Base-by-base conservation (phyloP, 2,113 vertebrate species). In the Tenrec ecaudatus region DNA sequence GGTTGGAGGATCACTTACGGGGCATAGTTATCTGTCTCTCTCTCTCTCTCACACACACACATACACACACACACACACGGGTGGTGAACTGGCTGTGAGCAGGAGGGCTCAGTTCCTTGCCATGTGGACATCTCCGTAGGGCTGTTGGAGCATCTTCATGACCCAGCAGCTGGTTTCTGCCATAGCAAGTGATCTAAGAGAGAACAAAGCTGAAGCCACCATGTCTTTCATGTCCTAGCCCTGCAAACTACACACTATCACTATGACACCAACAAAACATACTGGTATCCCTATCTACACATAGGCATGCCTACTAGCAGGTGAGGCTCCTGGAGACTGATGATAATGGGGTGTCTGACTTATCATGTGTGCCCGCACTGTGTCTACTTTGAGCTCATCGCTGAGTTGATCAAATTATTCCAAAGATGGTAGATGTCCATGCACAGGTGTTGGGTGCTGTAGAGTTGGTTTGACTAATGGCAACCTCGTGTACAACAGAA, bases 351-450 rank as follows among this genome's bases (percentile, higher is more conserved):
- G 47, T 0, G 6, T 36, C 86, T 93, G 15, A 40, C 12, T 11
- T 47, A 12, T 16, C 78, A 27, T n/a, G 29, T 3, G 4, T 33
- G 80, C 22, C 58, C 33, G 10, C 27, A 19, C 80, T 0, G 12
- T 25, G 43, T 31, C 29, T 62, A 57, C 27, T 77, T 86, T 68
- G 62, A 93, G 88, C 57, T 87, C 53, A 82, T 57, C 60, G 91
- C 10, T 82, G 23, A 29, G n/a, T 64, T 19, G 40, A 11, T 60
- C 71, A 92, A 73, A 77, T 8, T 10, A 79, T 62, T 88, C 38
- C 66, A 66, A 33, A 33, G 19, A 19, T 6, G 33, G 12, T 6
- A 22, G 40, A 82, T 3, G 17, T 62, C 60, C 60, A 62, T 62
- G 14, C 47, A 23, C 3, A 62, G 60, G 47, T 53, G 60, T 62